Evolutionary conservation across 2,113 vertebrate genomes (phyloP), one percentile per base, ranked within the genome.

Genomic region (Cheirogaleus medius): DNA sequence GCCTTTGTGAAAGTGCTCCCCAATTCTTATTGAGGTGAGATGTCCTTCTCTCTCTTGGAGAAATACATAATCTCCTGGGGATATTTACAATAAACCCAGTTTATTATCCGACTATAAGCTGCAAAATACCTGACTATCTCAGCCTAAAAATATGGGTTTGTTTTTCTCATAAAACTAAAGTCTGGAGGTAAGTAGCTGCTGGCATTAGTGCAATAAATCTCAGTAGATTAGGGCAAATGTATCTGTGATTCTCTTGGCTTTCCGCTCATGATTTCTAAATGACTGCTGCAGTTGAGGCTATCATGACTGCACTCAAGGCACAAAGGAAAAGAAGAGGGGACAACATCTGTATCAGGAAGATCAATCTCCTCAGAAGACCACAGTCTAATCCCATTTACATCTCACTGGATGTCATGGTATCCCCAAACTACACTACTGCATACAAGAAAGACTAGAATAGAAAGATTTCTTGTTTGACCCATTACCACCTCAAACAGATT

Each of bases 101-200:
- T 1, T 71, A 71, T 76, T 47, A 73, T 91, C 18, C 82, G 12
- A 18, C 58, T 80, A 37, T 8, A 71, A 58, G 39, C 23, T 64
- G 23, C 4, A 86, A 9, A 87, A 87, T 91, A 78, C 0, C 23
- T 90, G 34, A 42, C 29, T 85, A 81, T 17, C 47, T 64, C 52
- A 52, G 2, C 54, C 82, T 81, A 11, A 44, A 90, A 71, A 39
- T 34, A 29, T 13, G 4, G 13, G 23, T 11, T 60, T 82, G 58
- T 92, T 96, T 95, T 92, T 49, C 54, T 81, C 56, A 42, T 37
- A 23, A 83, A 69, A 68, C 13, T 17, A 49, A 76, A 83, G 3
- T 71, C 44, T 52, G 29, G 32, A 94, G 10, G 47, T 52, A 71
- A 87, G 29, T 37, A 23, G 13, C 12, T 58, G 23, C 56, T 34